Percentiles rank a stretch among this genome's conserved stretches.
Evolutionary conservation across 1,140 invertebrate species (phyloP).

Genomic region (Mamestra configurata): DNA sequence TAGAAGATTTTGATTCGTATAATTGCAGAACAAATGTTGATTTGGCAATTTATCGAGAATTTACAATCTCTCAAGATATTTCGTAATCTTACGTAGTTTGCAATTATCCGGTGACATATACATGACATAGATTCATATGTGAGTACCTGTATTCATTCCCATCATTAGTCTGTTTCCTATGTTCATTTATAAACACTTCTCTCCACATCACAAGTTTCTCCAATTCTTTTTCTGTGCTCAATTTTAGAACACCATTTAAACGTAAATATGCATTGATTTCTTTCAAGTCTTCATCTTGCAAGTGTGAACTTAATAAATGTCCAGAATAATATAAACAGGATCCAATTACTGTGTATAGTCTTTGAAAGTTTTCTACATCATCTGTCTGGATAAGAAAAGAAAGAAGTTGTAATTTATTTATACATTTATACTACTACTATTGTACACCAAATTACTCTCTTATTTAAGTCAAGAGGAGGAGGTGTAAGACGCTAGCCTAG

Average conservation of each 20-base stretch:
- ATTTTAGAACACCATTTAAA: conserved; percentile 90
- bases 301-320: conserved; percentile 92
- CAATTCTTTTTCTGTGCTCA: conserved; percentile 90
- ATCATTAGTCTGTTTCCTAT: conserved; percentile 73
- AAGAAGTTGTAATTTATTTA: neutral
- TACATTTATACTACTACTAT: neutral
- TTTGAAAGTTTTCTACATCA: conserved; percentile 93
- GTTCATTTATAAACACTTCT: conserved; percentile 90
- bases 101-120: no score
- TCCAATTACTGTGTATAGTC: conserved; percentile 93
- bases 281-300: conserved; percentile 91
- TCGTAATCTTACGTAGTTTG: no score
- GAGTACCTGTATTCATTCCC: conserved; percentile 80
- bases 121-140: no score
- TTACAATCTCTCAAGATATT: no score
- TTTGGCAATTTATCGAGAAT: no score
- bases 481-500: no score
- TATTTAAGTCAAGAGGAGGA: no score
- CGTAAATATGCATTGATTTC: conserved; percentile 92
- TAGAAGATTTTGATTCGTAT: no score
- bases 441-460: neutral
- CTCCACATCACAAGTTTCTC: conserved; percentile 93
- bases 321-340: conserved; percentile 92
- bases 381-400: conserved; percentile 89
- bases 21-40: no score